Evolutionary conservation across 2,113 vertebrate genomes (phyloP).

Genomic region (Edolisoma coerulescens): DNA sequence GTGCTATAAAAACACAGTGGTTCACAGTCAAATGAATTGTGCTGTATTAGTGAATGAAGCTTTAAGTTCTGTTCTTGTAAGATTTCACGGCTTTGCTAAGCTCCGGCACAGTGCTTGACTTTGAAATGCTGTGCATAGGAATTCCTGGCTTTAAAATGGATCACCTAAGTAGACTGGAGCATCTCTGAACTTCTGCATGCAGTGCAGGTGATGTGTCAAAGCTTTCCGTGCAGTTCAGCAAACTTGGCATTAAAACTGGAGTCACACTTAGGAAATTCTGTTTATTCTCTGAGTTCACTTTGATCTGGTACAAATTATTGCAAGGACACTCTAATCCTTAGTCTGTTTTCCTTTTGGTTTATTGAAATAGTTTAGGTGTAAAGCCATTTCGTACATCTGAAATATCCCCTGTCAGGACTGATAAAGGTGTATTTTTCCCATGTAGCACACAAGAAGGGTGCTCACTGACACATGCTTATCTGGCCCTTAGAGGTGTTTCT

Average conservation of each 20-base stretch:
- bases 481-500: neutral
- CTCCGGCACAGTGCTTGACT: neutral
- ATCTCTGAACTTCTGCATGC: neutral
- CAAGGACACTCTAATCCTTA: neutral
- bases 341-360: neutral
- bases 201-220: no score
- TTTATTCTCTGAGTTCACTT: neutral
- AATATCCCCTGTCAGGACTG: neutral
- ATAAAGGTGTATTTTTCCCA: neutral
- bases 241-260: neutral
- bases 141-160: neutral
- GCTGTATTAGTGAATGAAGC: neutral
- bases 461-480: neutral
- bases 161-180: neutral
- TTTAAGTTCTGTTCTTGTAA: neutral
- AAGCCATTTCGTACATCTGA: neutral
- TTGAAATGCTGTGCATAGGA: neutral
- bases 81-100: neutral
- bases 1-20: neutral
- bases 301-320: neutral
- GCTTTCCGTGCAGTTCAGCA: accelerated
- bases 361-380: neutral
- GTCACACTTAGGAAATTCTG: neutral
- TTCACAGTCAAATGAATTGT: neutral
- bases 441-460: neutral